Evolutionary conservation across 2,113 vertebrate species (phyloP).

Genomic region (Pseudopodoces humilis): DNA sequence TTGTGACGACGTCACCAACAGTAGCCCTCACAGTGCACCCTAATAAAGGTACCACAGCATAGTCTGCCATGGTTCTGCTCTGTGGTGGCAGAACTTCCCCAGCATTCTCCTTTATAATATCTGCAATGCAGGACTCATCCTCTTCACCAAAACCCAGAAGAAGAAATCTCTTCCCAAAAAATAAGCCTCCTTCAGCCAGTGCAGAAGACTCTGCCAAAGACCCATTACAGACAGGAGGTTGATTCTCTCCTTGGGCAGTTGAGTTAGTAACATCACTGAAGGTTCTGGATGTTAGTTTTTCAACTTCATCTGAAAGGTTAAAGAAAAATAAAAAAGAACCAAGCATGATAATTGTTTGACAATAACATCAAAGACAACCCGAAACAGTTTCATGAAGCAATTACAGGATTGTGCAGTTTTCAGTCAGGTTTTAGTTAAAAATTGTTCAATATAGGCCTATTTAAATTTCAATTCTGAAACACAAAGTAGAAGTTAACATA

Average conservation of each 20-base stretch:
- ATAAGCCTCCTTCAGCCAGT: conserved; percentile 78
- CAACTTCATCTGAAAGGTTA: conserved; percentile 50
- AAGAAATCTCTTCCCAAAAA: conserved; percentile 83
- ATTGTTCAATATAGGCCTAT: not conserved
- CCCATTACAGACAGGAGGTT: not conserved
- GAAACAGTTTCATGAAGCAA: not conserved
- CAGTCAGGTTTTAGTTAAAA: not conserved
- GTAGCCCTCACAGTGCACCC: conserved; percentile 87
- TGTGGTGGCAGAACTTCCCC: conserved; percentile 79
- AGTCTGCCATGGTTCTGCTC: conserved; percentile 85
- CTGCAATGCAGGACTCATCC: conserved; percentile 78
- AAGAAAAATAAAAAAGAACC: not conserved
- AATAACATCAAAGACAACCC: not conserved
- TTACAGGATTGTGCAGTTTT: not conserved
- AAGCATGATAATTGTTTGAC: not conserved
- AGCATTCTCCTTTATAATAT: conserved; percentile 82
- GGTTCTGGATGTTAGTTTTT: conserved; percentile 2
- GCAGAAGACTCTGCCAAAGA: conserved; percentile 64
- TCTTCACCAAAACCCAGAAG: conserved; percentile 86
- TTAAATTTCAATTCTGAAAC: not conserved
- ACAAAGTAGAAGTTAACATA: not conserved
- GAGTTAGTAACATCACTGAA: conserved; percentile 3
- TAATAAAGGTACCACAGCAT: conserved; percentile 89
- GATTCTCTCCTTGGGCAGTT: conserved; percentile 48
- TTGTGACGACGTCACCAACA: conserved; percentile 93